Evolutionary conservation across 2,113 vertebrate species (phyloP).

Genomic region (Cyprinus carpio): DNA sequence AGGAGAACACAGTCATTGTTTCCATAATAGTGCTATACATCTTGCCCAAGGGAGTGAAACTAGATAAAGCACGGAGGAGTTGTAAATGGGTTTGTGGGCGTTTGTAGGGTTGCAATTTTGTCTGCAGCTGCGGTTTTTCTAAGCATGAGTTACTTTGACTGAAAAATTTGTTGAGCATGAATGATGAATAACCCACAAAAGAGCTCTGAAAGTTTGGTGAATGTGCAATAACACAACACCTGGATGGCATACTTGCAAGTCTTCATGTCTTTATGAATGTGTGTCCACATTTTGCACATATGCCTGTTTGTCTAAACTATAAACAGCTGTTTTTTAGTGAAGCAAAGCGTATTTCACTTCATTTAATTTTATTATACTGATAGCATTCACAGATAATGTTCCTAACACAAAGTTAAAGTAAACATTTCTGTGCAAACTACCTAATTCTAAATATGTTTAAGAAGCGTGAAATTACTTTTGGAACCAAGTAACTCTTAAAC

Average conservation of each 20-base stretch:
- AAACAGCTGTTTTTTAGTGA: neutral
- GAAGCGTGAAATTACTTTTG: neutral
- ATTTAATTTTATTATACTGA: neutral
- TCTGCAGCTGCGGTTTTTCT: slow-evolving; percentile 50
- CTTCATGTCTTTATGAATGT: neutral
- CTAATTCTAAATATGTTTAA: neutral
- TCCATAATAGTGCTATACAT: neutral
- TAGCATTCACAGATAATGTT: neutral
- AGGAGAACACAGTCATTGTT: neutral
- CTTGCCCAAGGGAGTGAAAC: neutral
- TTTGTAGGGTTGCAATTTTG: slow-evolving; percentile 63
- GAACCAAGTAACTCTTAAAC: too few relatives aligned
- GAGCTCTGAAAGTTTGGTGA: slow-evolving; percentile 12
- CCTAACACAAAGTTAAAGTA: neutral
- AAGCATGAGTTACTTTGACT: slow-evolving; percentile 61
- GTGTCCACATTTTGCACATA: neutral
- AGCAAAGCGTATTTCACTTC: neutral
- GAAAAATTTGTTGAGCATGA: slow-evolving; percentile 50
- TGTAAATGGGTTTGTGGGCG: slow-evolving; percentile 16
- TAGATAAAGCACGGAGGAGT: neutral
- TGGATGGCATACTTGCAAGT: slow-evolving; percentile 12
- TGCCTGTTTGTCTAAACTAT: neutral
- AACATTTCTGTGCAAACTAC: neutral
- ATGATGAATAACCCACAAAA: slow-evolving; percentile 40
- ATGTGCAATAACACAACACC: slow-evolving; percentile 11